Base-by-base conservation (phyloP, 1,140 invertebrate species). In the Maconellicoccus hirsutus region DNA sequence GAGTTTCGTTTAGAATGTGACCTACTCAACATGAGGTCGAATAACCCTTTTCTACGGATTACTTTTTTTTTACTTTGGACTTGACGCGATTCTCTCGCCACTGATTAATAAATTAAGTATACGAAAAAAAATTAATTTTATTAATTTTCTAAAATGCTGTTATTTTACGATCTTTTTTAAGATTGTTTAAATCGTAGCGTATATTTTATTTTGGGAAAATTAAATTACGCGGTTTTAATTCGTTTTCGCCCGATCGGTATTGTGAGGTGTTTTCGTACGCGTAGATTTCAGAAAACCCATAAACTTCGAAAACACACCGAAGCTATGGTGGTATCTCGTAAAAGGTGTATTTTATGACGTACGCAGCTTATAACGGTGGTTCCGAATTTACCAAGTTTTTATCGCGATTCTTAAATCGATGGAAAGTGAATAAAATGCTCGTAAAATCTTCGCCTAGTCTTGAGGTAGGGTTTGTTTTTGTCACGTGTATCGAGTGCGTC, bases 21-120 rank as follows among this genome's bases (percentile, higher is more conserved):
- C 61, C 25, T 66, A 66, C 61, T 66, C 61, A 66, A 66, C 61
- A 66, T 66, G 61, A 66, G 61, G 61, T 66, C 61, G 61, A 19
- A 66, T 66, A 66, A 66, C 61, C 61, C 59, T 66, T 66, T 66
- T 66, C 21, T 23, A 23, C 61, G 21, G 21, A 25, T 66, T 6
- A 23, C 25, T 66, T 16, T 66, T 26, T 19, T 3, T 16, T 23
- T 19, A 6, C 61, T 66, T 23, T 66, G 61, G 25, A 52, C 25
- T 23, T 23, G 25, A 66, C 61, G 61, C 61, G 61, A 66, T 66
- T 66, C 61, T 19, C 10, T 19, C 12, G 42, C 42, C 42, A 52
- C 42, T 19, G 10, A 52, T 19, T 19, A 52, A 52, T 52, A 52
- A 52, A 52, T 52, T 52, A 19, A 52, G 10, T 52, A 52, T 2